phyloP scores from a whole-genome alignment of 2,113 vertebrate genomes.

The Siniperca chuatsi region DNA sequence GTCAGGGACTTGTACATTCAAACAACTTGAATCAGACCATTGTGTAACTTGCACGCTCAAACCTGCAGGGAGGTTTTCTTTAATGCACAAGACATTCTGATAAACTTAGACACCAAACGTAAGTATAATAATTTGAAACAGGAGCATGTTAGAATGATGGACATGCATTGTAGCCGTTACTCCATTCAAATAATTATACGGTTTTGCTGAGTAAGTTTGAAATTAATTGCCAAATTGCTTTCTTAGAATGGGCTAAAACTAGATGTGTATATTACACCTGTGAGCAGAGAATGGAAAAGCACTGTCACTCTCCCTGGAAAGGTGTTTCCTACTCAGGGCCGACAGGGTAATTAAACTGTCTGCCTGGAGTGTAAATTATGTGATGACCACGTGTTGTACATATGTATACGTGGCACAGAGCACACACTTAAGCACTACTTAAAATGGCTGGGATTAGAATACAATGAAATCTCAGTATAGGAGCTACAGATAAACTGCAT shows the following conservation, averaged over 20 bases:
- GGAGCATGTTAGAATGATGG: neutral
- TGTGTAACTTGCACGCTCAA: neutral
- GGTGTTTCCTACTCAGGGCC: constrained; percentile 17
- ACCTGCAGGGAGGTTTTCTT: neutral
- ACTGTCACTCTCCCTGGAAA: constrained; percentile 28
- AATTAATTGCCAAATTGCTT: neutral
- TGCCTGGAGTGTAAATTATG: constrained; percentile 43
- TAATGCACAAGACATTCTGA: neutral
- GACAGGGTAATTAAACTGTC: constrained; percentile 11
- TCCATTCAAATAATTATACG: neutral
- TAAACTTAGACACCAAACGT: neutral
- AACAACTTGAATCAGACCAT: neutral
- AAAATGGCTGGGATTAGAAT: constrained; percentile 37
- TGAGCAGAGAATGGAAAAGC: constrained; percentile 56
- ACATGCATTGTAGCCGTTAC: neutral
- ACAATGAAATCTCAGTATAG: neutral
- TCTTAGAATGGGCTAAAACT: neutral
- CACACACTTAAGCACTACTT: constrained; percentile 18
- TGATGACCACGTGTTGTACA: neutral
- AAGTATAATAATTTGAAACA: neutral
- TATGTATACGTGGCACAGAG: neutral
- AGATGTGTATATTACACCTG: constrained; percentile 14
- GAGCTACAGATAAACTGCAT: constrained; percentile 16
- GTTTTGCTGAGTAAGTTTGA: neutral
- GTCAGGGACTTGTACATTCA: neutral